Base-by-base conservation (phyloP, 92 coral and sea anemone genomes). In the Phymanthus crucifer region DNA sequence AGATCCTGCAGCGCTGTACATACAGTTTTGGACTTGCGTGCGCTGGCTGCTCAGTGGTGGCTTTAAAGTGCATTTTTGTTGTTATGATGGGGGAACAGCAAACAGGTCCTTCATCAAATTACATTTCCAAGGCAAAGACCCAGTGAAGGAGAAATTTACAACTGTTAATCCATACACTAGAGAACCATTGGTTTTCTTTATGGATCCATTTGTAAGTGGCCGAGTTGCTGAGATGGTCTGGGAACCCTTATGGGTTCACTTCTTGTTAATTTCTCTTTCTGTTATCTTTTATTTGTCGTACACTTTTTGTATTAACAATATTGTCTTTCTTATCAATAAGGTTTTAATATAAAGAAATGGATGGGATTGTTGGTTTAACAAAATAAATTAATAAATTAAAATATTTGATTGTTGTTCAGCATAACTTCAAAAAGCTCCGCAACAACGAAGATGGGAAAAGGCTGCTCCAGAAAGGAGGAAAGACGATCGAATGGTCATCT, bases 71-170 rank as follows among this genome's bases (percentile, higher is more conserved):
- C 67, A 18, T 32, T 87, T 76, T 32, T 45, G 87, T 37, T 87
- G 87, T 34, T 87, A 84, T 68, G 87, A 87, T 72, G 87, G 90
- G 2, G 90, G 90, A 10, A 71, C 70, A 54, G 80, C 83, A 19
- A 87, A 87, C 78, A 54, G 90, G 32, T 50, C 74, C 3, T 87
- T 87, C 46, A 87, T 87, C 12, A 61, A 87, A 61, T 6, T 87
- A 47, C 87, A 87, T 56, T 87, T 87, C 36, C 43, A 71, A 69
- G 87, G 80, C n/a, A 87, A 82, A 57, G 80, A 82, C 72, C 13
- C 57, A 10, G 16, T 48, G 10, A 12, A 48, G 16, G 57, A 48
- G 2, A 48, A 18, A 10, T 48, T 48, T 18, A 48, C 57, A 48
- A 48, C 57, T 2, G n/a, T 48, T 21, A 48, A 48, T 48, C 57